phyloP scores from a whole-genome alignment of 2,888 invertebrate genomes.

The Mantis religiosa region DNA sequence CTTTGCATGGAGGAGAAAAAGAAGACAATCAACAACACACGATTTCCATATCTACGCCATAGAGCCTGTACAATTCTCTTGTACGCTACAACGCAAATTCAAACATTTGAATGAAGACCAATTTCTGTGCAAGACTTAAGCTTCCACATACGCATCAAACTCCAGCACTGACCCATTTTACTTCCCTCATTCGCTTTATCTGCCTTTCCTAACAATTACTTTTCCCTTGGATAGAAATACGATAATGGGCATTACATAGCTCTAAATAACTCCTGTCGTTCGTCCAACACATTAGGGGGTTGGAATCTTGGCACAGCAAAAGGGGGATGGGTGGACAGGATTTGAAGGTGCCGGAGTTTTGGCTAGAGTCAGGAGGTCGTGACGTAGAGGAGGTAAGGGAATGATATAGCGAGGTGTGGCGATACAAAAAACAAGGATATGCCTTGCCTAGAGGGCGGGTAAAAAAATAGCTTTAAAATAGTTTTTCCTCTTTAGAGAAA shows the following conservation, averaged over 20 bases:
- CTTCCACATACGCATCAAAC: background rate
- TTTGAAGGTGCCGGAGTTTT: background rate
- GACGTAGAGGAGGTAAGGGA: background rate
- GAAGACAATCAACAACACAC: background rate
- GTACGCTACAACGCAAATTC: background rate
- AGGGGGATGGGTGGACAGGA: background rate
- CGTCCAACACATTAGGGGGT: background rate
- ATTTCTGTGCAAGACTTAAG: background rate
- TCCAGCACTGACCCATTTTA: background rate
- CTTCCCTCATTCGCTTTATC: background rate
- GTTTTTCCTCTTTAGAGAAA: background rate
- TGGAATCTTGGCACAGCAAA: background rate
- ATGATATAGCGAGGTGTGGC: background rate
- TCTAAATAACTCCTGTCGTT: background rate
- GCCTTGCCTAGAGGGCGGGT: background rate
- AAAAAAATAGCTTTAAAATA: background rate
- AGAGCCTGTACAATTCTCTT: background rate
- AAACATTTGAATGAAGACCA: background rate
- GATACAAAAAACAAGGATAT: background rate
- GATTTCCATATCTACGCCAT: background rate
- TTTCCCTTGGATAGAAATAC: conserved; percentile 9
- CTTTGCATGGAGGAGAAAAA: background rate
- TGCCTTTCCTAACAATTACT: background rate
- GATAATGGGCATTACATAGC: conserved; percentile 6
- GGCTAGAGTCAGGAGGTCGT: background rate